These are phyloP conservation scores for Eremobia ochroleuca DNA, from an alignment of 2,888 invertebrate species.

Conservation along the genomic window DNA sequence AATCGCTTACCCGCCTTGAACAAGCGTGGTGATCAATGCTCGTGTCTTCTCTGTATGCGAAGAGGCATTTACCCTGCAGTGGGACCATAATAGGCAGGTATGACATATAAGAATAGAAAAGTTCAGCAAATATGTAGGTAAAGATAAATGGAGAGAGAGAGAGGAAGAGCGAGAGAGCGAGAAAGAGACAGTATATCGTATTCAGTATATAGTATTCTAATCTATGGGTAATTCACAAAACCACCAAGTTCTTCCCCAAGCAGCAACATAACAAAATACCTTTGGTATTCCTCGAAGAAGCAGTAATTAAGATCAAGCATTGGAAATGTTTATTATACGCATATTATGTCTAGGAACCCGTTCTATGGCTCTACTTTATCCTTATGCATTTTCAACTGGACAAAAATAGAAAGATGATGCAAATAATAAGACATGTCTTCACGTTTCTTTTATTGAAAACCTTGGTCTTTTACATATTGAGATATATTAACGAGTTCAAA, in stretches of 20 bases:
- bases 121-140: accelerated
- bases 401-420: conserved; percentile 18
- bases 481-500: conserved; percentile 34
- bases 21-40: neutral
- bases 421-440: neutral
- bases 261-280: conserved; percentile 67
- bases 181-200: too few relatives aligned
- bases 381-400: conserved; percentile 73
- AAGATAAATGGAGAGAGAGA: neutral
- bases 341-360: conserved; percentile 72
- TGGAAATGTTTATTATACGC: conserved; percentile 77
- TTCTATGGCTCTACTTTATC: conserved; percentile 61
- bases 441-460: conserved; percentile 38
- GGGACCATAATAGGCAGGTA: neutral
- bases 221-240: conserved; percentile 63
- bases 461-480: conserved; percentile 21
- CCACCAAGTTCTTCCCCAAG: conserved; percentile 60
- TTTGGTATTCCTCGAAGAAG: conserved; percentile 75
- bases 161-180: neutral
- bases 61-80: neutral
- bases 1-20: neutral
- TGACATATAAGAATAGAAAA: neutral
- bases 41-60: neutral
- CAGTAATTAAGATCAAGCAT: conserved; percentile 83
- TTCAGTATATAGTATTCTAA: neutral